A percentile compares a stretch with the other conserved stretches of the same genome.
Conservation (phyloP, 2,888 invertebrate species). For the Zootermopsis nevadensis region DNA sequence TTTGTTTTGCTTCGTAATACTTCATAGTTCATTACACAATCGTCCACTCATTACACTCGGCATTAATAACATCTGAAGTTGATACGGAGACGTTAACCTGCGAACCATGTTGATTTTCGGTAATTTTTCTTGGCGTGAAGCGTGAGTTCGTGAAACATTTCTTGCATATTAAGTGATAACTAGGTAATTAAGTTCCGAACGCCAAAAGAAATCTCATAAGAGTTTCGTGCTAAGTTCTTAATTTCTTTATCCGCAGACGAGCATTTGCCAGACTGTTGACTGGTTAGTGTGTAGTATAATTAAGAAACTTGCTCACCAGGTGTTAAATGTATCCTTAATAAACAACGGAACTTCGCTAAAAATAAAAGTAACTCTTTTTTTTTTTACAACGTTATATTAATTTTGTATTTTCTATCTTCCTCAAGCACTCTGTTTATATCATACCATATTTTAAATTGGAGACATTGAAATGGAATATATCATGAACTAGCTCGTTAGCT, state of each 20-base stretch:
- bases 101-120: background rate
- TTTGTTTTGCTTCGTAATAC: no score
- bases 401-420: background rate
- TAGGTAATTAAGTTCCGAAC: conserved; percentile 3
- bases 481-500: no score
- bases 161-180: conserved; percentile 21
- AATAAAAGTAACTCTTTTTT: background rate
- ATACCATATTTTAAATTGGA: no score
- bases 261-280: conserved; percentile 5
- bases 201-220: background rate
- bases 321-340: background rate
- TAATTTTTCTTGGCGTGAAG: background rate
- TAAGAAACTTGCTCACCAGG: background rate
- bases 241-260: background rate
- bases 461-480: no score
- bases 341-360: background rate
- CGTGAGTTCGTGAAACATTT: background rate
- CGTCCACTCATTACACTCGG: no score
- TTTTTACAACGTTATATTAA: background rate
- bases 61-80: no score
- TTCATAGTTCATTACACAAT: no score
- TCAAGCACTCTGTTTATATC: no score
- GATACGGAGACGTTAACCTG: no score
- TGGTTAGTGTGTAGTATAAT: background rate
- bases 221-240: background rate